Base-by-base conservation (phyloP, 2,797 vertebrate species). In the Bryconaethiops microstoma region DNA sequence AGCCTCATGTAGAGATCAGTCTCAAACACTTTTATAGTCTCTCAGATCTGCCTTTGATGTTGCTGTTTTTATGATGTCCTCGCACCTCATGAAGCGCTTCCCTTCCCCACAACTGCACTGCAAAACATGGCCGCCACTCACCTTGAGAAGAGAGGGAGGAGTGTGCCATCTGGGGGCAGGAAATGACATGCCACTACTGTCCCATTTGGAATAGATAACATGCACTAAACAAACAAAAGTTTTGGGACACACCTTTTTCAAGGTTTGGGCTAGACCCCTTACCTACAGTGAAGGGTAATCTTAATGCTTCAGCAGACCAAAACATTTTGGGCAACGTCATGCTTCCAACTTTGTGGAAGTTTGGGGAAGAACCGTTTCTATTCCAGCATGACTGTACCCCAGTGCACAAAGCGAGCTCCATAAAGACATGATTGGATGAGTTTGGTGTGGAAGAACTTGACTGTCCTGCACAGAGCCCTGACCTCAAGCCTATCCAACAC, bases 91-190 rank as follows among this genome's bases (percentile, higher is more conserved):
- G 23, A 62, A 50, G 42, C 35, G 75, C 12, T 23, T 14, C 6
- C 17, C 13, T 72, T 14, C 48, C 45, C 17, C 19, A 42, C n/a
- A 14, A 67, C 68, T 21, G 35, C 45, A 68, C 72, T 73, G 80
- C 69, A 77, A 82, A 87, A 80, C 81, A 86, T 81, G 75, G 75
- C 78, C 9, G 81, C 69, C 79, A 23, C 21, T 57, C 19, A 17
- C 35, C 10, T 50, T 16, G 23, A 5, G 14, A 74, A 63, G 16
- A 60, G 54, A 79, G 42, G 65, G 64, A 35, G n/a, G 29, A 59
- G 63, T 40, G 0, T 42, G 68, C 63, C 82, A 80, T 67, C 86
- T 77, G 77, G 25, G 76, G 86, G 76, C 12, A 39, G 50, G 42
- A 29, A 40, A 52, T 35, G 25, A 50, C 77, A 55, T 21, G n/a